Percentiles rank a stretch among this genome's conserved stretches.
Conservation (phyloP, 2,888 invertebrate species). For the Conomelus anceps region DNA sequence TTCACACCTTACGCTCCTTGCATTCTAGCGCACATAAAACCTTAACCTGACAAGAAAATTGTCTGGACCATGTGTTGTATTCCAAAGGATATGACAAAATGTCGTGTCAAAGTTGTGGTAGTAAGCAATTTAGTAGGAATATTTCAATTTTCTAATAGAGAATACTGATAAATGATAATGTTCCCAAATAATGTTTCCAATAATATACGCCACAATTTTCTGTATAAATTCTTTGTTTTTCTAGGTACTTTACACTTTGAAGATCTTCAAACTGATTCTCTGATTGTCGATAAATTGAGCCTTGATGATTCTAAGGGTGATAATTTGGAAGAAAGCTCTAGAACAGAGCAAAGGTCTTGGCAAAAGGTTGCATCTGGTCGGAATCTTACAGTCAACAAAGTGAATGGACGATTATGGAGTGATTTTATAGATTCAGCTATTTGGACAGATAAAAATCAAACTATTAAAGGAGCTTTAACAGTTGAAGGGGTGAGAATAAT, state of each 20-base stretch:
- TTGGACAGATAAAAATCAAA: neutral
- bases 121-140: no score
- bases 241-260: neutral
- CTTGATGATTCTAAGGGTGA: neutral
- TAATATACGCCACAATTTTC: no score
- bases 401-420: neutral
- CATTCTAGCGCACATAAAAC: no score
- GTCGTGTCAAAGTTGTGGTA: no score
- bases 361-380: neutral
- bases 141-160: no score
- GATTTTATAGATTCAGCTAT: neutral
- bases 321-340: neutral
- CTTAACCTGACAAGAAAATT: no score
- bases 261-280: neutral
- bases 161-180: no score
- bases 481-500: neutral
- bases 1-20: no score
- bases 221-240: no score
- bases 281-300: neutral
- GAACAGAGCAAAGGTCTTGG: neutral
- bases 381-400: neutral
- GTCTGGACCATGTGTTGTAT: no score
- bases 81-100: no score
- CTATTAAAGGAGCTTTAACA: neutral
- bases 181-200: no score